Conservation (phyloP, 1,140 invertebrate species). For the Diabrotica undecimpunctata region DNA sequence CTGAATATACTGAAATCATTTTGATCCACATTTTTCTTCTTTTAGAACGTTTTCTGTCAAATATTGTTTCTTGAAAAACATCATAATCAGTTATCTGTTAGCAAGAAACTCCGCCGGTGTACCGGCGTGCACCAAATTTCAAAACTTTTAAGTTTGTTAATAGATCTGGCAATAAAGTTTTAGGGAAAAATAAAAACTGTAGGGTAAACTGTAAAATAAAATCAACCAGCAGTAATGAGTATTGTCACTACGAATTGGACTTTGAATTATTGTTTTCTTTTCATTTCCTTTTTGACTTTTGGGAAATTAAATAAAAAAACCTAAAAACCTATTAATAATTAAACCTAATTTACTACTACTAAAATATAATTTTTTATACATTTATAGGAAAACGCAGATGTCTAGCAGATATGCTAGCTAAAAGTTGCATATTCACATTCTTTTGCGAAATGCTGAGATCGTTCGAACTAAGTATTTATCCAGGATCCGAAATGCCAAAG, state of each 20-base stretch:
- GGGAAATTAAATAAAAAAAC: no score
- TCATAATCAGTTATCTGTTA: neutral
- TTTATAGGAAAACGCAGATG: conserved; percentile 60
- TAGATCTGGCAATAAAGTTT: no score
- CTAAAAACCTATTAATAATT: no score
- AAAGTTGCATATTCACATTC: conserved; percentile 54
- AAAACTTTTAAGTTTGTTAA: no score
- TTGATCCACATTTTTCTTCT: neutral
- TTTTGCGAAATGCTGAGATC: conserved; percentile 53
- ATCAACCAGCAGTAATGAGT: no score
- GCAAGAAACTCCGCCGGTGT: neutral
- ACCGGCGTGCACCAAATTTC: neutral
- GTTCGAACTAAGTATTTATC: conserved; percentile 48
- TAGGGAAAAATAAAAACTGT: no score
- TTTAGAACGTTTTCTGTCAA: neutral
- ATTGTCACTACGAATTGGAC: no score
- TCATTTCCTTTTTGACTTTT: no score
- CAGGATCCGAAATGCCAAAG: conserved; percentile 41
- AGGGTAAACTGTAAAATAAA: no score
- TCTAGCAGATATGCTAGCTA: conserved; percentile 59
- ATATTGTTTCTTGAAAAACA: neutral
- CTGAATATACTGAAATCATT: neutral
- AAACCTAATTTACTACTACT: conserved; percentile 13
- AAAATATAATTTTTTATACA: conserved; percentile 21
- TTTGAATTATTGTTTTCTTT: no score